Conservation (phyloP, 2,113 vertebrate genomes). For the Heteronetta atricapilla region DNA sequence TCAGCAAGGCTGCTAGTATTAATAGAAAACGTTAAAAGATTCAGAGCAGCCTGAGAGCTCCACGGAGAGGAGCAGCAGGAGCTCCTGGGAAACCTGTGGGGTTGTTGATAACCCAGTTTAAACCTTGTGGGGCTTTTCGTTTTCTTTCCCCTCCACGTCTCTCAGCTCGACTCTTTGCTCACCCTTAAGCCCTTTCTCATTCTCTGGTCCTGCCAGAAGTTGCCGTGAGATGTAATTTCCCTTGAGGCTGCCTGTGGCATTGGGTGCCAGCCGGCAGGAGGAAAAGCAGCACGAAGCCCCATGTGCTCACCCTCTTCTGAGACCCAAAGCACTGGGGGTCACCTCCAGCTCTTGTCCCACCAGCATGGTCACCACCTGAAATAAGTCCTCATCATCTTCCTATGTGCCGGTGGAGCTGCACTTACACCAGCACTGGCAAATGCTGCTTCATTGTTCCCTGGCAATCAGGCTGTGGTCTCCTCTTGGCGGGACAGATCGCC, state of each 20-base stretch:
- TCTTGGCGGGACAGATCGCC: not conserved
- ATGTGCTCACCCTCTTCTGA: not conserved
- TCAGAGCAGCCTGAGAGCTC: not conserved
- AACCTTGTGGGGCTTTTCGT: not conserved
- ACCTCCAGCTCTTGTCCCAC: not conserved
- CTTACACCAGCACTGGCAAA: not conserved
- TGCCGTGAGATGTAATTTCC: fast-evolving
- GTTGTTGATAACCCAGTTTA: not conserved
- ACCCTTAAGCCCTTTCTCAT: not conserved
- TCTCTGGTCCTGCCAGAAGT: not conserved
- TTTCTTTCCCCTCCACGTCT: too few relatives aligned
- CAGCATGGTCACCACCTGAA: fast-evolving
- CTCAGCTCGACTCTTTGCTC: fast-evolving
- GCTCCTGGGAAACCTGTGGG: not conserved
- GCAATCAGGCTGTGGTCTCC: not conserved
- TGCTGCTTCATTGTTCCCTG: not conserved
- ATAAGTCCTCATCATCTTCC: not conserved
- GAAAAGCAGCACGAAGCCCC: fast-evolving
- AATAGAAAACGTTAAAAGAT: fast-evolving
- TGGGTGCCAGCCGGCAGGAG: fast-evolving
- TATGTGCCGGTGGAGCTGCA: fast-evolving
- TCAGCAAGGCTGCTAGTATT: fast-evolving
- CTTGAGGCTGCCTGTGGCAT: not conserved
- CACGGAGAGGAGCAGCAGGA: not conserved
- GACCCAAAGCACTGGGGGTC: fast-evolving